Evolutionary conservation across 2,113 vertebrate genomes (phyloP), one percentile per base, ranked within the genome.

Genomic region (Pithys albifrons): DNA sequence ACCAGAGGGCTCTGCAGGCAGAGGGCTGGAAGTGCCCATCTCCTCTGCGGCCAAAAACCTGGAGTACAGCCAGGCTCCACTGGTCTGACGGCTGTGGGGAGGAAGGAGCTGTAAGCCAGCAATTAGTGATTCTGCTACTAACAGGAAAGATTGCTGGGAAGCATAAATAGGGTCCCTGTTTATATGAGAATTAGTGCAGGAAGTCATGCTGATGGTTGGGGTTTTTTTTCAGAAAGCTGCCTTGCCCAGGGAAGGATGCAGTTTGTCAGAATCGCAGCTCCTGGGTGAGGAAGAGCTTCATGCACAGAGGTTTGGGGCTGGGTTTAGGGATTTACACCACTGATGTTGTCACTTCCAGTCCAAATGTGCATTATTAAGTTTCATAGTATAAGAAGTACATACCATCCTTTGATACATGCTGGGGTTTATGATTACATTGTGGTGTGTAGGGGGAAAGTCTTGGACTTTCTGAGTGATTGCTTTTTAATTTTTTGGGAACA

Each of bases 81-180:
- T 72, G 94, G 58, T 77, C 93, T 82, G 76, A 58, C 55, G 59
- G 95, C 91, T 88, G 94, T 12, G 0, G 91, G 89, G 92, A 95
- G 93, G 91, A 96, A 96, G 86, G 91, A 95, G 89, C 84, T 67
- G 59, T 85, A 95, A 97, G 89, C 69, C 94, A 91, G 93, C 92
- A 97, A 97, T 97, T 96, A 97, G 97, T 91, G 95, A 87, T 82
- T 83, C 94, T 89, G 93, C 95, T 92, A 75, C 92, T 84, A 73
- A 81, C 72, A 94, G 96, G 96, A 95, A 97, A 76, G 96, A 95
- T 95, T 91, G 74, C 86, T 92, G 91, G 94, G 97, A 93, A 96
- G 84, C 80, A 92, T 75, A 96, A 97, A 96, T 49, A 96, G 84
- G 70, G 92, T 75, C 37, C 9, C 85, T 97, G 95, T 96, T 97